Evolutionary conservation across 2,888 invertebrate genomes (phyloP), one percentile per base, ranked within the genome.

Genomic region (Gibbula magus): DNA sequence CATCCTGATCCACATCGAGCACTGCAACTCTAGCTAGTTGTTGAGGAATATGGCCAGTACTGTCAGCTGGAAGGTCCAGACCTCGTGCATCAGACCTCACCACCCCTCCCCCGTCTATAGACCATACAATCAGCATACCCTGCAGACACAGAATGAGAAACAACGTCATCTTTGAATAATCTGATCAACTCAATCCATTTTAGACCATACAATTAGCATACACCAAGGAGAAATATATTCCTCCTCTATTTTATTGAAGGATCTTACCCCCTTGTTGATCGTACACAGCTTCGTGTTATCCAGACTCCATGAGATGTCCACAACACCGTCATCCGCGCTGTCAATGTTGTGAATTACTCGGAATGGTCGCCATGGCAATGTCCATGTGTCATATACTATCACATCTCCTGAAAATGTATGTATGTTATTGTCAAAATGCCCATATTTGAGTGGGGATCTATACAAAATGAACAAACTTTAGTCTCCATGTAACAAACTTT

Each of bases 241-340:
- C 54, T 54, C 2, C n/a, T 2, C 54, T 18, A 20, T 54, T 54
- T n/a, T 32, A 73, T 16, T 51, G 22, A 54, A 2, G 52, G 13
- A 16, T 84, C 85, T 45, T 81, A 89, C 89, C 75, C 82, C 78
- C 56, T 85, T 52, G 77, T 85, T 87, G 61, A 88, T 84, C 3
- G 88, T 83, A 35, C 86, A 80, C n/a, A 89, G 75, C 29, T 86
- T 80, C 4, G 86, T 77, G 70, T 84, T 81, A 77, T 89, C 89
- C 77, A 89, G 73, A 79, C 87, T 88, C 89, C 89, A 89, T 13
- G 84, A 75, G 13, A 89, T 82, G 75, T 87, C 83, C 4, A 86
- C 74, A 22, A 86, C 80, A 25, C 84, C 76, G 29, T 87, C 84
- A 61, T 87, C 83, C 8, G 45, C 79, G 8, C 77, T 81, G 5